Evolutionary conservation across 2,113 vertebrate species (phyloP), one percentile per base, ranked within the genome.

Genomic region (Nerophis ophidion): DNA sequence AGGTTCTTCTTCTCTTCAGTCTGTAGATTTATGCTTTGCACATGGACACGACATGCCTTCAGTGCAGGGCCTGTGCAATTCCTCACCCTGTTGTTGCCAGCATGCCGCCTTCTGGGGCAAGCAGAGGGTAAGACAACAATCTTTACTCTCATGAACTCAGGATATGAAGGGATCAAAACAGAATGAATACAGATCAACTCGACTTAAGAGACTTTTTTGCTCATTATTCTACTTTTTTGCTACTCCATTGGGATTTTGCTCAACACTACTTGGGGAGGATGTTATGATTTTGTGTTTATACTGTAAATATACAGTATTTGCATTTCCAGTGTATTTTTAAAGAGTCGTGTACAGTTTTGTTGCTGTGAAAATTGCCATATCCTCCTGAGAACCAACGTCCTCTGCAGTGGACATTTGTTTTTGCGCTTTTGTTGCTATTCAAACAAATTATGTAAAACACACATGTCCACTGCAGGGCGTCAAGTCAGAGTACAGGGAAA

Each of bases 81-180:
- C 56, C 44, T 12, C 44, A n/a, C 19, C 60, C 61, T 46, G 56
- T 46, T 52, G 34, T 26, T 55, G 8, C 40, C 58, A 67, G 35
- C 54, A 76, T 63, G 68, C 53, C 2, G 0, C 44, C 47, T 63
- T 11, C 13, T 26, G 68, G 56, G 49, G 17, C 50, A 16, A 42
- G 50, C 57, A 64, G 19, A 74, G 6, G 80, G 81, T 82, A 77
- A 81, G 81, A 63, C 36, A 59, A 63, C 26, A 6, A 0, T 56
- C 7, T 74, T 52, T 58, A 7, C 7, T 49, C 47, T 14, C 26
- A 44, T 59, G 13, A 59, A 59, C 6, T 59, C 14, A 15, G 14
- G 26, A 26, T 60, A 48, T 46, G 12, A 40, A 47, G 1, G 16
- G 61, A 45, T 52, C 8, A 15, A 52, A 35, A 15, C 17, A 12